phyloP scores from a whole-genome alignment of 2,888 invertebrate genomes.

The Leucania comma region DNA sequence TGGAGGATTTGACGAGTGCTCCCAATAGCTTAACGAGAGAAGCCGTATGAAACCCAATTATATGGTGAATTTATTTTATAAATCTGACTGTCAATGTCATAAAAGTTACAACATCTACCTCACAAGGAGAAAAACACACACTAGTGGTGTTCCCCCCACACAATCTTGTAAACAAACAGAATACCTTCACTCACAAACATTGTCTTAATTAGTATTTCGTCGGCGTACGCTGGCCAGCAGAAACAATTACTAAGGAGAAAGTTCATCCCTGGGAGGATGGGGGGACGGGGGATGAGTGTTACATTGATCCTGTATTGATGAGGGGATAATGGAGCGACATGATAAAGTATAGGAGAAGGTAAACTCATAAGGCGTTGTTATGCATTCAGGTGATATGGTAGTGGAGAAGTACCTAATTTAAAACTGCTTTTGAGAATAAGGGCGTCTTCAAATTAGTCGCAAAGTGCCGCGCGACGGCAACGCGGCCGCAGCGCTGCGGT shows the following conservation, averaged over 20 bases:
- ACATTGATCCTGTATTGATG: conserved; percentile 41
- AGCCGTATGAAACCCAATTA: no score
- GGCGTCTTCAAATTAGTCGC: no score
- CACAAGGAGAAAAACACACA: not conserved
- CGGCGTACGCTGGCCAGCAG: conserved; percentile 22
- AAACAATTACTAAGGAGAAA: conserved; percentile 57
- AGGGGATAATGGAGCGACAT: conserved; percentile 16
- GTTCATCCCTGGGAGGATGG: conserved; percentile 14
- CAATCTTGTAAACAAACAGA: conserved; percentile 34
- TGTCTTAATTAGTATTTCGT: conserved; percentile 50
- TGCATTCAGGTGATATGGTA: not conserved
- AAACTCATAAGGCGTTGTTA: not conserved
- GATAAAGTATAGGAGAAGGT: conserved; percentile 8
- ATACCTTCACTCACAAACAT: conserved; percentile 7
- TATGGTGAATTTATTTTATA: no score
- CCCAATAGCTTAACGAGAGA: no score
- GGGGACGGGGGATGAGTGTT: not conserved
- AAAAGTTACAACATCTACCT: no score
- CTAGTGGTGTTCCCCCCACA: not conserved
- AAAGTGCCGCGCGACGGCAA: no score
- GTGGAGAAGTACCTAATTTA: not conserved
- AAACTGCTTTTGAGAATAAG: not conserved
- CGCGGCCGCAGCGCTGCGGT: no score
- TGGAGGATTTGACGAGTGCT: no score
- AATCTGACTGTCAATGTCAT: no score